Evolutionary conservation across 1,140 invertebrate species (phyloP).

Genomic region (Chelonus insularis): DNA sequence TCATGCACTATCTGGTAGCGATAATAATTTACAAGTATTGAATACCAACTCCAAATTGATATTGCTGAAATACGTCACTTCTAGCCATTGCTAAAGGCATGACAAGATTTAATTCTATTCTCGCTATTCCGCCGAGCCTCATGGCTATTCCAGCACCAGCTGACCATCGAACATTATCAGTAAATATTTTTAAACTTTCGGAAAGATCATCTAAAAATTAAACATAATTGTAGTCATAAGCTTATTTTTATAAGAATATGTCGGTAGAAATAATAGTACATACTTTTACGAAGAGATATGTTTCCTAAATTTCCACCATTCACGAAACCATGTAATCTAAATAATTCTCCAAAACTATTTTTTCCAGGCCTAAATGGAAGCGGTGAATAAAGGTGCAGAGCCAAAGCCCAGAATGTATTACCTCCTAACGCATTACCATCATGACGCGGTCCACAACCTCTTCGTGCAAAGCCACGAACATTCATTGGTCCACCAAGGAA

Average conservation of each 20-base stretch:
- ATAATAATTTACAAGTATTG: conserved; percentile 51
- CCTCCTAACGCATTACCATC: conserved; percentile 73
- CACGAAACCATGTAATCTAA: conserved; percentile 81
- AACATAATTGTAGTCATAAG: background rate
- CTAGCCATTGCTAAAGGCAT: conserved; percentile 44
- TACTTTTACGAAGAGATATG: conserved; percentile 33
- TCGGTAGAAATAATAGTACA: conserved; percentile 36
- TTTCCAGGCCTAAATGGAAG: conserved; percentile 79
- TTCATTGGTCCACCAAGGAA: conserved; percentile 85
- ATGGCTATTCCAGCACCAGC: conserved; percentile 78
- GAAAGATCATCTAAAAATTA: conserved; percentile 39
- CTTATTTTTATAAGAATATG: conserved; percentile 27
- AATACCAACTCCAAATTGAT: conserved; percentile 56
- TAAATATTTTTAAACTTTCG: conserved; percentile 53
- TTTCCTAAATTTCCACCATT: conserved; percentile 80
- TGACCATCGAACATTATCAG: conserved; percentile 64
- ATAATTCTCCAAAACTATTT: conserved; percentile 77
- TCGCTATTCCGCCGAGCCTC: conserved; percentile 73
- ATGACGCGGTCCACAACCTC: conserved; percentile 79
- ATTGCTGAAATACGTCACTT: conserved; percentile 49
- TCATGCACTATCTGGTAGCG: conserved; percentile 10
- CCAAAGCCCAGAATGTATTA: conserved; percentile 77
- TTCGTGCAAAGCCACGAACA: conserved; percentile 79
- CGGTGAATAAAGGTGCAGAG: conserved; percentile 80
- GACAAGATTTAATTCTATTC: conserved; percentile 77